Percentiles rank a stretch among this genome's conserved stretches.
These are phyloP conservation scores for Prunella strophiata DNA, from an alignment of 2,797 vertebrate species.

Conservation along the genomic window DNA sequence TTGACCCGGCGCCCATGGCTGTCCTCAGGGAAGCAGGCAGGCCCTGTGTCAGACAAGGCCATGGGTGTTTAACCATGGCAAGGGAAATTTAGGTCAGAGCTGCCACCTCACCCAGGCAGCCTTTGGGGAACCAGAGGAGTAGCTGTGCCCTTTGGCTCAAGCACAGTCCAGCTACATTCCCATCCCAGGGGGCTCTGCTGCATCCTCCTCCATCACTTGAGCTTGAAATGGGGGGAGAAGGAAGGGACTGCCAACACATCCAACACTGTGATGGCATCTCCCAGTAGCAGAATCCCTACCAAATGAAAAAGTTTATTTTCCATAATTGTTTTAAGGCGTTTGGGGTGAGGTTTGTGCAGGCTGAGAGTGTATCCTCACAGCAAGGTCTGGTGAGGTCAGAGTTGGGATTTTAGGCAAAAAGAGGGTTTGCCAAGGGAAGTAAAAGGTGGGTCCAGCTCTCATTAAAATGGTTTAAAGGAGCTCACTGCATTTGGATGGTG, in stretches of 20 bases:
- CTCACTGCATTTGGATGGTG: neutral
- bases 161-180: too few species aligned
- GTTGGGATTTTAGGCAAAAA: neutral
- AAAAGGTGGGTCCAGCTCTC: neutral
- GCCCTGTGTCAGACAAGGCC: rapidly evolving
- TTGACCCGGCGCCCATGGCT: rapidly evolving
- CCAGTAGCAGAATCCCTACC: neutral
- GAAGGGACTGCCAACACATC: neutral
- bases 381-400: neutral
- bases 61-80: neutral
- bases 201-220: neutral
- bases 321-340: neutral
- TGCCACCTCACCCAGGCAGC: neutral
- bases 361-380: neutral
- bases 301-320: neutral
- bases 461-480: neutral
- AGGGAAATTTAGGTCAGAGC: neutral
- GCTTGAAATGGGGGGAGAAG: neutral
- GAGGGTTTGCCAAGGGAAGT: neutral
- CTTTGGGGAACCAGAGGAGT: neutral
- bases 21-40: neutral
- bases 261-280: neutral
- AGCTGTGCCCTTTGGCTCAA: neutral
- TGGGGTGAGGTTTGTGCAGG: neutral
- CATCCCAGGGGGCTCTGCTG: rapidly evolving